Percentiles rank a stretch among this genome's conserved stretches.
Conservation (phyloP, 37 sponge, comb jelly and placozoan genomes). For the Beroe ovata region DNA sequence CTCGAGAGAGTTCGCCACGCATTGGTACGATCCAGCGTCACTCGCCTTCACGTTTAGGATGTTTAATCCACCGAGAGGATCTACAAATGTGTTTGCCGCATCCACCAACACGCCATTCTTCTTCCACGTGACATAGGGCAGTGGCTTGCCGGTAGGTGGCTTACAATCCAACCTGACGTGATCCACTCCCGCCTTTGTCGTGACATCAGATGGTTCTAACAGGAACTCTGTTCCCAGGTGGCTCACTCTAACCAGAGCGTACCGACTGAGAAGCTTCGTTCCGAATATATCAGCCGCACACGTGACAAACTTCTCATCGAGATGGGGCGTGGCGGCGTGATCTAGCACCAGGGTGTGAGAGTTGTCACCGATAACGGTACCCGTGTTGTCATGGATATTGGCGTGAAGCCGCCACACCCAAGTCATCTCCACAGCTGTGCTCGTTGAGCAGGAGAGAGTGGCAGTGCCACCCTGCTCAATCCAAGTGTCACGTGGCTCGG, state of each 20-base stretch:
- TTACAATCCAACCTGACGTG: conserved; percentile 40
- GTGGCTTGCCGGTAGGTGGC: conserved; percentile 5
- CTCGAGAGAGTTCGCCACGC: conserved; percentile 27
- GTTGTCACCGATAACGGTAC: neutral
- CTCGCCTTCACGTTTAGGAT: conserved; percentile 33
- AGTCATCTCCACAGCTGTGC: conserved; percentile 13
- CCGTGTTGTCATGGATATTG: neutral
- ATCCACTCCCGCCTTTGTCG: neutral
- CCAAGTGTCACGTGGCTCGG: conserved; percentile 21
- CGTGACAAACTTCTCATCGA: conserved; percentile 3
- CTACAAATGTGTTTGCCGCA: conserved; percentile 17
- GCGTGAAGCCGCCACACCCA: conserved; percentile 39
- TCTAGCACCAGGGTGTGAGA: neutral
- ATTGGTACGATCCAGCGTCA: neutral
- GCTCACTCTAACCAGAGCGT: conserved; percentile 12
- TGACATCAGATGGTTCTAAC: conserved; percentile 31
- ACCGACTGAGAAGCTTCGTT: conserved; percentile 23
- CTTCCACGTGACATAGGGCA: conserved; percentile 31
- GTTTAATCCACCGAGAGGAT: conserved; percentile 54
- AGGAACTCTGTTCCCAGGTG: conserved; percentile 9
- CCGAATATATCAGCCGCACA: conserved; percentile 54
- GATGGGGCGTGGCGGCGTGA: neutral
- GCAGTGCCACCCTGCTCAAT: neutral
- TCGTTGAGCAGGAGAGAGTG: conserved; percentile 44
- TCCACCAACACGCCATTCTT: conserved; percentile 15